Base-by-base conservation (phyloP, 2,888 invertebrate species). In the Cordilura impudica region DNA sequence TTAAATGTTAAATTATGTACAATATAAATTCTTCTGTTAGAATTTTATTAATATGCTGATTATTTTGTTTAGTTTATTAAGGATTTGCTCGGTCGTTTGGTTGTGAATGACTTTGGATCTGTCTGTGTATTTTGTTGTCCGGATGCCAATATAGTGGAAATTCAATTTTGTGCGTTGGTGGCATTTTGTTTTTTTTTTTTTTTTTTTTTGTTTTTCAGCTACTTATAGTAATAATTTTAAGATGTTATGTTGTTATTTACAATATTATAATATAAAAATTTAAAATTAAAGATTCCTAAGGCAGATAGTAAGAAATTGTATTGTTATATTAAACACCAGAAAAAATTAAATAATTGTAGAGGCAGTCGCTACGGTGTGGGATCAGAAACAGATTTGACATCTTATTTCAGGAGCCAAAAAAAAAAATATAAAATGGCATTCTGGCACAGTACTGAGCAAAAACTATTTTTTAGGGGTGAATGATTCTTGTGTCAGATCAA, bases 101-200 rank as follows among this genome's bases (percentile, higher is more conserved):
- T 19, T 21, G n/a, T 18, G 18, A 29, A 21, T 47, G 31, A 19
- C 12, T 53, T n/a, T n/a, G 39, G 16, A 4, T 14, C 14, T 26
- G 16, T 53, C n/a, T 35, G 23, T 18, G 26, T 49, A 4, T 63
- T 8, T 58, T 5, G 23, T 35, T 23, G 39, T 56, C 31, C 70
- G 63, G 43, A 51, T 60, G 66, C 39, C 61, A 61, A 43, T 16
- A 60, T 10, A 51, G 14, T 23, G 26, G 26, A 72, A 72, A 78
- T 72, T 60, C 8, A 72, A 72, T 72, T 71, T 72, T 77, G n/a
- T n/a, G 66, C 71, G 61, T 78, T 78, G 72, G 61, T 72, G 61
- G 58, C 26, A 53, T 65, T n/a, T n/a, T 53, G 43, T 47, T 66
- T 58, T n/a, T n/a, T n/a, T n/a, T n/a, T n/a, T n/a, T n/a, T n/a